Percentiles rank a stretch among this genome's conserved stretches.
Evolutionary conservation across 2,888 invertebrate genomes (phyloP).

Genomic region (Autographa pulchrina): DNA sequence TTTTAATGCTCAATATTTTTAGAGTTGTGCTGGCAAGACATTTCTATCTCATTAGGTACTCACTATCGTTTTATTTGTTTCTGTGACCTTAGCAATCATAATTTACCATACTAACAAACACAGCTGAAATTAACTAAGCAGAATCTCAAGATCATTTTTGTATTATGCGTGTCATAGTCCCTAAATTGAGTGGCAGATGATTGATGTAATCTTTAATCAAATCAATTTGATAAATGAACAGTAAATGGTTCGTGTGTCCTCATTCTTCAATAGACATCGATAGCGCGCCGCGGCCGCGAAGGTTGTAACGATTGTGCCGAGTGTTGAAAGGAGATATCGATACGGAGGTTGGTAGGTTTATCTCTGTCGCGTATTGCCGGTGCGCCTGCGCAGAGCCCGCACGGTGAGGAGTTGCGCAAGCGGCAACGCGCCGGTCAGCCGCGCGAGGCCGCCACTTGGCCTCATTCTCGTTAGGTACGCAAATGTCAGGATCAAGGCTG

Average conservation of each 20-base stretch:
- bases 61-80: background rate
- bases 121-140: background rate
- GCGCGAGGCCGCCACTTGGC: slow-evolving; percentile 77
- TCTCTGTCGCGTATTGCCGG: slow-evolving; percentile 40
- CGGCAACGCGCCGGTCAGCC: slow-evolving; percentile 59
- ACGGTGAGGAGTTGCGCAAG: slow-evolving; percentile 71
- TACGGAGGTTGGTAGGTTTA: slow-evolving; percentile 41
- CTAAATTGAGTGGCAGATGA: slow-evolving; percentile 33
- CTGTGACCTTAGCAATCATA: background rate
- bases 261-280: slow-evolving; percentile 52
- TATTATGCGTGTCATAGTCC: slow-evolving; percentile 14
- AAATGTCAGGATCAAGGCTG: slow-evolving; percentile 85
- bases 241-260: slow-evolving; percentile 63
- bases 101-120: background rate
- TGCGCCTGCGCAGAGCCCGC: slow-evolving; percentile 14
- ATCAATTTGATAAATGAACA: slow-evolving; percentile 59
- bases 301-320: slow-evolving; percentile 37
- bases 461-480: slow-evolving; percentile 73
- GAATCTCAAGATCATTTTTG: slow-evolving; percentile 21
- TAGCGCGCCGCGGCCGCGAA: slow-evolving; percentile 31
- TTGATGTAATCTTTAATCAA: slow-evolving; percentile 58
- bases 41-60: background rate
- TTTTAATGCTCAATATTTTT: background rate
- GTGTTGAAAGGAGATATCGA: slow-evolving; percentile 45
- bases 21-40: background rate